Evolutionary conservation across 2,888 invertebrate genomes (phyloP).

Genomic region (Pyralis farinalis): DNA sequence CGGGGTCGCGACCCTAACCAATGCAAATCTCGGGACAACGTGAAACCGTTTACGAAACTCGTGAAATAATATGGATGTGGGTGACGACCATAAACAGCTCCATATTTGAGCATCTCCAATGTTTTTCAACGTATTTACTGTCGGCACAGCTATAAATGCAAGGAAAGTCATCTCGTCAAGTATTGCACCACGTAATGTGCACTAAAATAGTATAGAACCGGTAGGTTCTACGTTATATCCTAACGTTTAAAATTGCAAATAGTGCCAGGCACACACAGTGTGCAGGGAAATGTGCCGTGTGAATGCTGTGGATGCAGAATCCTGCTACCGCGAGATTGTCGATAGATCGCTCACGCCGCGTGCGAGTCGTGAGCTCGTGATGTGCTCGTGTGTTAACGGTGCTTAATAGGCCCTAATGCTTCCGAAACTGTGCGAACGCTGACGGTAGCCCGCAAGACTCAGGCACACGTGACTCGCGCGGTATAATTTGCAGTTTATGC

Average conservation of each 20-base stretch:
- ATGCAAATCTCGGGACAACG: conserved; percentile 19
- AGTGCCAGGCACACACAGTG: conserved; percentile 22
- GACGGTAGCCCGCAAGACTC: conserved; percentile 67
- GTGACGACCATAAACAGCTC: conserved; percentile 23
- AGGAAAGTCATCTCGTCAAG: too few species aligned
- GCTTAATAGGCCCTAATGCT: conserved; percentile 80
- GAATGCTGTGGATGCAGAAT: conserved; percentile 51
- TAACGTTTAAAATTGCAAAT: not conserved
- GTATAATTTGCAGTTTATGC: conserved; percentile 68
- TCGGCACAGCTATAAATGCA: conserved; percentile 10
- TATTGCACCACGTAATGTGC: not conserved
- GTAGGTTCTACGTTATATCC: not conserved
- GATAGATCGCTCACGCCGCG: conserved; percentile 71
- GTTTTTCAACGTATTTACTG: conserved; percentile 17
- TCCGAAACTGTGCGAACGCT: conserved; percentile 80
- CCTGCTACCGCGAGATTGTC: conserved; percentile 71
- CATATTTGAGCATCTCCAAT: conserved; percentile 24
- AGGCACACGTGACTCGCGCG: conserved; percentile 66
- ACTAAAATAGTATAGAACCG: not conserved
- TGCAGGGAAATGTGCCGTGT: conserved; percentile 58
- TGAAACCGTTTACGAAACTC: conserved; percentile 16
- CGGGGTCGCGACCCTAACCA: conserved; percentile 46
- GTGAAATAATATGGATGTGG: conserved; percentile 13
- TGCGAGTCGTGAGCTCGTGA: conserved; percentile 73
- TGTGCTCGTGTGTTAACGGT: conserved; percentile 76